Conservation (phyloP, 1,140 invertebrate species). For the Delia radicum region DNA sequence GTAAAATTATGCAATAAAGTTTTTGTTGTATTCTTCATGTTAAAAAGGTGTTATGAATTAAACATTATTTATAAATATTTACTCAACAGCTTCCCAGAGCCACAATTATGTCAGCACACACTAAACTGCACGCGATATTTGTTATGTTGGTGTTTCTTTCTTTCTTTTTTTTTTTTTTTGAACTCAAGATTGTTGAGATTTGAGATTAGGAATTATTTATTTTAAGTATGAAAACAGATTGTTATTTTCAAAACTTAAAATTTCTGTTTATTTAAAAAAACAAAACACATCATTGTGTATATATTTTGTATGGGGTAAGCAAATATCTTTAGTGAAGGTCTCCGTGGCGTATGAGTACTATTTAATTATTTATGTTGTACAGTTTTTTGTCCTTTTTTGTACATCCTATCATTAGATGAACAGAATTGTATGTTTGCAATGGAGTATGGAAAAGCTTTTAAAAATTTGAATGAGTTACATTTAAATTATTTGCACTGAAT, state of each 20-base stretch:
- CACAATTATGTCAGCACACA: not conserved
- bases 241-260: not conserved
- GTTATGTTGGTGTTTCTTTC: not conserved
- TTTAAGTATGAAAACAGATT: not conserved
- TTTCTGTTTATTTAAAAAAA: not conserved
- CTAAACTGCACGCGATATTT: not conserved
- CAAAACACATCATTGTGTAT: not conserved
- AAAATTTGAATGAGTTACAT: no score
- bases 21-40: no score
- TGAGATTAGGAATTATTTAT: slow-evolving; percentile 12
- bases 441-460: no score
- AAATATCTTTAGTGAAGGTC: not conserved
- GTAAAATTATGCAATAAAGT: no score
- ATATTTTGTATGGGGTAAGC: not conserved
- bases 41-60: no score
- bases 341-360: not conserved
- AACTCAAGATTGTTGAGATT: not conserved
- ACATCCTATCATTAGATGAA: no score
- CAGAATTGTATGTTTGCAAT: no score
- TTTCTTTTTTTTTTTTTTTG: not conserved
- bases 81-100: not conserved
- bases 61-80: no score
- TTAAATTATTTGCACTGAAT: no score
- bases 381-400: not conserved
- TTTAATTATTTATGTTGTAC: not conserved